Percentiles rank a stretch among this genome's conserved stretches.
These are phyloP conservation scores for Trissolcus basalis DNA, from an alignment of 1,140 invertebrate species.

Conservation along the genomic window DNA sequence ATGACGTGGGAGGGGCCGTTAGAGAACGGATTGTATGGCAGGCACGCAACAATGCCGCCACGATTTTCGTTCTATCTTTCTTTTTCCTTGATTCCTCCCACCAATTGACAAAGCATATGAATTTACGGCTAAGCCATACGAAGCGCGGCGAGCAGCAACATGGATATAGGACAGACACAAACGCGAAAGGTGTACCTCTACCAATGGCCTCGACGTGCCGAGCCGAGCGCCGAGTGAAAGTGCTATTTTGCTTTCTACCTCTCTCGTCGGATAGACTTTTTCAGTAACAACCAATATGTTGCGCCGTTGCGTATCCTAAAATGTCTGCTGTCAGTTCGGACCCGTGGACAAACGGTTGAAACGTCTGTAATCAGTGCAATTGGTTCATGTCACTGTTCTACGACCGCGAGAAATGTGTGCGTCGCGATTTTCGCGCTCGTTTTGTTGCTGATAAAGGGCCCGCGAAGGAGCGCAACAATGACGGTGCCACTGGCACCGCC, in stretches of 20 bases:
- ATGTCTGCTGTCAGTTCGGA: slow-evolving; percentile 29
- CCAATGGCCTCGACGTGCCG: slow-evolving; percentile 72
- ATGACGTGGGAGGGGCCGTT: slow-evolving; percentile 53
- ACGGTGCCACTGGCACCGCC: slow-evolving; percentile 50
- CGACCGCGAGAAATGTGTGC: slow-evolving; percentile 49
- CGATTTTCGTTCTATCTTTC: slow-evolving; percentile 44
- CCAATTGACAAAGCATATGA: slow-evolving; percentile 11
- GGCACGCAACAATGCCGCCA: slow-evolving; percentile 50
- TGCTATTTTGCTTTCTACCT: slow-evolving; percentile 75
- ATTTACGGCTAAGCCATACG: slow-evolving; percentile 25
- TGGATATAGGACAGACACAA: slow-evolving; percentile 38
- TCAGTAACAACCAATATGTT: slow-evolving; percentile 69
- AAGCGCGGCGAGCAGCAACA: not conserved
- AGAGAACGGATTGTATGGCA: slow-evolving; percentile 48
- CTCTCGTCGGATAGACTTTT: slow-evolving; percentile 52
- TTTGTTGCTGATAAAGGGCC: slow-evolving; percentile 28
- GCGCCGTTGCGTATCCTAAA: slow-evolving; percentile 47
- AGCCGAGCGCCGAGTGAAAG: slow-evolving; percentile 70
- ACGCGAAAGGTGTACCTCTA: slow-evolving; percentile 13
- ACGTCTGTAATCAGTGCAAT: not conserved
- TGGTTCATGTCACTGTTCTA: not conserved
- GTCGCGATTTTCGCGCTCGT: slow-evolving; percentile 12
- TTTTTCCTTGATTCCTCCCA: slow-evolving; percentile 50
- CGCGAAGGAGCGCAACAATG: slow-evolving; percentile 44
- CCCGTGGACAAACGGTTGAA: slow-evolving; percentile 9